Base-by-base conservation (phyloP, 2,113 vertebrate species). In the Vicugna pacos region DNA sequence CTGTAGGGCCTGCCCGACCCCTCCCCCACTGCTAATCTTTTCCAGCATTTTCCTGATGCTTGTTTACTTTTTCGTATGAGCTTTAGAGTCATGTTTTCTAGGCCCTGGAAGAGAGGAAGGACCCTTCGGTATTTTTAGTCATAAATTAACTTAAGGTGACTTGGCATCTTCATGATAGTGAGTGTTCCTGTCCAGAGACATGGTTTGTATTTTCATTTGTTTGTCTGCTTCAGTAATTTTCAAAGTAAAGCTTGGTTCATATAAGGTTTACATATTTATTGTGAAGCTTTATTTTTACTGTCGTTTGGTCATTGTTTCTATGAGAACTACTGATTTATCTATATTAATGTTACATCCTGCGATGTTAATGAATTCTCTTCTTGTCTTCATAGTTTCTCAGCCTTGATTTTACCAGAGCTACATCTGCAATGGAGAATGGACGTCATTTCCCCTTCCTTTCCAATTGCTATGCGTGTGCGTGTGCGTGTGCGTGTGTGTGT, bases 1-100 rank as follows among this genome's bases (percentile, higher is more conserved):
- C 96, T 38, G 64, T 38, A 7, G 11, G 30, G 32, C 72, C 3
- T 65, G 24, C 46, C 24, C 19, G 46, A 67, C 32, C 4, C 76
- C 77, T 32, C 22, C 20, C 11, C 7, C 67, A 5, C 1, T 58
- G 86, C 89, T 85, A 30, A 91, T n/a, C 28, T 30, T 79, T 69
- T 52, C 58, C 85, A 75, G 75, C 11, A 8, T 58, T 87, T 69
- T 91, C 42, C 76, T 19, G 65, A 35, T 28, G 65, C 72, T 85
- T 79, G 42, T 75, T 94, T 87, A 30, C 86, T 65, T 85, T 94
- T 91, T 85, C 89, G 16, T 20, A 46, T 60, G n/a, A 56, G 60
- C 50, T 85, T 89, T n/a, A 42, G 77, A 46, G 32, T 81, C 42
- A 42, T 75, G 42, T 70, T 64, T 42, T 67, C 48, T 65, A 65